A percentile compares a stretch with the other conserved stretches of the same genome.
phyloP scores from a whole-genome alignment of 2,888 invertebrate genomes.

The Caenorhabditis sp. region DNA sequence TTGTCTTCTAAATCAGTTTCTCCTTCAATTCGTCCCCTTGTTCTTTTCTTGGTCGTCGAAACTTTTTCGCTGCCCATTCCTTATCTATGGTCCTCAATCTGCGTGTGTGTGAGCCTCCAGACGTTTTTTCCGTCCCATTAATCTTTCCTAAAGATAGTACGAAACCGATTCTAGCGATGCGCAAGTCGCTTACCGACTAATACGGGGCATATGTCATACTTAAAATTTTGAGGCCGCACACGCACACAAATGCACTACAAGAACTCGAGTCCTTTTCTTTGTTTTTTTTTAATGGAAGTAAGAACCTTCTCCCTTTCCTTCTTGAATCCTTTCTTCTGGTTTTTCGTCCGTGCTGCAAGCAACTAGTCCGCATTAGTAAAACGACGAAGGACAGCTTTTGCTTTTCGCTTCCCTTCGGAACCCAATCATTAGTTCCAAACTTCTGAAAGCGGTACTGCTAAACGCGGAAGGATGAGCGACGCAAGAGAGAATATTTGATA shows the following conservation, averaged over 20 bases:
- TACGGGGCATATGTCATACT: conserved; percentile 66
- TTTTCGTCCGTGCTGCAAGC: conserved; percentile 34
- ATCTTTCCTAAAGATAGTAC: conserved; percentile 64
- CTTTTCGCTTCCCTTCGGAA: conserved; percentile 19
- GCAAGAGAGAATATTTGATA: background rate
- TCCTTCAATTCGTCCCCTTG: background rate
- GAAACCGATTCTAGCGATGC: conserved; percentile 43
- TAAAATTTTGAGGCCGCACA: conserved; percentile 60
- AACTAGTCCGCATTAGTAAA: conserved; percentile 37
- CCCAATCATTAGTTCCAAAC: conserved; percentile 29
- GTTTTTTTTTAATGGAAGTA: conserved; percentile 35
- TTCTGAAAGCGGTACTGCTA: background rate
- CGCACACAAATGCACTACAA: conserved; percentile 62
- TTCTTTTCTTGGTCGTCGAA: background rate
- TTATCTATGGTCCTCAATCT: conserved; percentile 48
- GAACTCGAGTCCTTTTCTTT: conserved; percentile 51
- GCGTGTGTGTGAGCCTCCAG: conserved; percentile 16
- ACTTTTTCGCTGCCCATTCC: background rate
- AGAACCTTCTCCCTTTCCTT: conserved; percentile 19
- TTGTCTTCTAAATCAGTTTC: background rate
- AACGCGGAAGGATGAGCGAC: conserved; percentile 13
- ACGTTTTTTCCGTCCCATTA: conserved; percentile 62
- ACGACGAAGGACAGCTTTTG: conserved; percentile 30
- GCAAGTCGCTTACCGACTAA: conserved; percentile 62
- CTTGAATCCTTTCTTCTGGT: conserved; percentile 20